phyloP scores from a whole-genome alignment of 2,113 vertebrate species.

The Laterallus jamaicensis region DNA sequence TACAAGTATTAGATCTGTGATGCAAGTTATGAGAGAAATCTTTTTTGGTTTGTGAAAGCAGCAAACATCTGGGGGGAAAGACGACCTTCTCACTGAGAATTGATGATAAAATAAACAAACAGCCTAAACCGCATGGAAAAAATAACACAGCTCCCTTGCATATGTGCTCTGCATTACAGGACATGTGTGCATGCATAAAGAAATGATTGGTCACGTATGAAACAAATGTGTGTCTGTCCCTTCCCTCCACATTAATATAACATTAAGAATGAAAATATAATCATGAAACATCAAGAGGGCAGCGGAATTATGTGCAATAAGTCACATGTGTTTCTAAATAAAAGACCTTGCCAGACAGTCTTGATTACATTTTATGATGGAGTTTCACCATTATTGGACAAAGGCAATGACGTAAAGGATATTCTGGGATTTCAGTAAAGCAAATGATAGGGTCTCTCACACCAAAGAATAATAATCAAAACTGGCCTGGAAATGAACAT shows the following conservation, averaged over 20 bases:
- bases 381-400: constrained; percentile 41
- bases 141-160: background rate
- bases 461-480: constrained; percentile 62
- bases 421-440: constrained; percentile 44
- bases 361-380: constrained; percentile 62
- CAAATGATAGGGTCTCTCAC: constrained; percentile 46
- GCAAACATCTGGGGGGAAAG: constrained; percentile 51
- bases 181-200: background rate
- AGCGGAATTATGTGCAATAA: constrained; percentile 34
- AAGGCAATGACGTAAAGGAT: constrained; percentile 53
- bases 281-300: background rate
- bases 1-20: constrained; percentile 38
- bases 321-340: constrained; percentile 57
- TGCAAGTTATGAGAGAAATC: constrained; percentile 37
- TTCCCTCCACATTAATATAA: background rate
- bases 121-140: constrained; percentile 42
- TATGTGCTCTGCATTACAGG: background rate
- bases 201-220: constrained; percentile 11
- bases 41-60: constrained; percentile 29
- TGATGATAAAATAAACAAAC: constrained; percentile 62
- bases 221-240: background rate
- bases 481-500: constrained; percentile 28
- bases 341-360: constrained; percentile 54
- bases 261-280: background rate
- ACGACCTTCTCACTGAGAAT: constrained; percentile 39